Base-by-base conservation (phyloP, 2,113 vertebrate genomes). In the Trochalopteron elliotii region DNA sequence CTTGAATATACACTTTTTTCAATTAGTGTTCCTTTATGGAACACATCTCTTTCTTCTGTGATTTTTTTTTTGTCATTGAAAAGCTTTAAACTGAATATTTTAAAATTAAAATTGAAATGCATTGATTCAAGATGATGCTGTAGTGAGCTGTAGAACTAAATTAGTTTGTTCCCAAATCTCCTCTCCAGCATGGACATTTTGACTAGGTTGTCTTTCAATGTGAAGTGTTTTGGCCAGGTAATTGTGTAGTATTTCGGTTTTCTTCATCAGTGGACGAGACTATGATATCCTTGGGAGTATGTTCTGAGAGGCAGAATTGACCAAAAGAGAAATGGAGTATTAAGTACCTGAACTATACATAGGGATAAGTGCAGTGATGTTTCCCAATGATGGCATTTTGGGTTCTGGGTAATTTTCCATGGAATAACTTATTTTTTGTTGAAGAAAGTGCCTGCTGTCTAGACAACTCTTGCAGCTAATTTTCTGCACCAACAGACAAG, bases 341-440 rank as follows among this genome's bases (percentile, higher is more conserved):
- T n/a, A 70, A 70, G 7, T 13, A 61, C 15, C 17, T 49, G 37
- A 65, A n/a, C 23, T 65, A 44, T 57, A 25, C 5, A 31, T 37
- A 14, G 22, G 17, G 7, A 37, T 84, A 78, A 82, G 40, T 0
- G 0, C 13, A 91, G 5, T 6, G 45, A 16, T 22, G 12, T 55
- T 87, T 84, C 23, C 28, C 2, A 5, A 21, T n/a, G 3, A 4
- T 14, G 50, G 2, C 42, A 35, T 53, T 90, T 87, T 65, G 23
- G 2, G 14, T 90, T 70, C 49, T 15, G 21, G 12, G 14, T 61
- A 70, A 57, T 83, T 77, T 77, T 61, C 17, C 22, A 27, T 14
- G 12, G 31, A 81, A 56, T 56, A 68, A 71, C 21, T 59, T 45
- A 52, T 37, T 65, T 86, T 83, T 83, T 44, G 12, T 64, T 72